Percentiles rank a stretch among this genome's conserved stretches.
phyloP scores from a whole-genome alignment of 2,113 vertebrate genomes.

The Chroicocephalus ridibundus region DNA sequence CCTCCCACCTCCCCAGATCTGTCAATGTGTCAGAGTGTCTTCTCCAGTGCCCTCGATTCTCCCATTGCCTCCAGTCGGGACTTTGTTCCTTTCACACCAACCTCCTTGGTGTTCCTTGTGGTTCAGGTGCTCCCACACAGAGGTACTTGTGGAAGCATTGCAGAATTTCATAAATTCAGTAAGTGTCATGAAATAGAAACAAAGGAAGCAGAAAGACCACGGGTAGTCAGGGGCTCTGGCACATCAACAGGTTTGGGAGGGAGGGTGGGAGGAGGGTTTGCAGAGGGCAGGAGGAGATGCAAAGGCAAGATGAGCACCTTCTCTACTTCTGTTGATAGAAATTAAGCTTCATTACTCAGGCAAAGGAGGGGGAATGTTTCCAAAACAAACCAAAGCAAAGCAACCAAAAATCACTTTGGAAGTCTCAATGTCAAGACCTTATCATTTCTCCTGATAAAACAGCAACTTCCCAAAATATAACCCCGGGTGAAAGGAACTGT shows the following conservation, averaged over 20 bases:
- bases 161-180: not conserved
- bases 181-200: not conserved
- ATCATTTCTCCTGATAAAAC: not conserved
- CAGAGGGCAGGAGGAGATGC: not conserved
- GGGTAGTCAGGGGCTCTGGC: not conserved
- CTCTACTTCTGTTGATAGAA: not conserved
- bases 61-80: fast-evolving
- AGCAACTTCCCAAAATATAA: not conserved
- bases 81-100: not conserved
- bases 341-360: not conserved
- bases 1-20: not conserved
- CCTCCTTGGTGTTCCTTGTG: not conserved
- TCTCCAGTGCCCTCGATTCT: not conserved
- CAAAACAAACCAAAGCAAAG: not conserved
- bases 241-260: not conserved
- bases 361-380: not conserved
- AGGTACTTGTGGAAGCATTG: not conserved
- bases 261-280: not conserved
- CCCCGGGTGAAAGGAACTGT: not conserved
- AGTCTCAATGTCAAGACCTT: not conserved
- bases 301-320: not conserved
- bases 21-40: not conserved
- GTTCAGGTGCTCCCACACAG: not conserved
- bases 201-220: not conserved
- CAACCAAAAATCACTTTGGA: not conserved